phyloP scores from a whole-genome alignment of 2,113 vertebrate species.

The Abramis brama region DNA sequence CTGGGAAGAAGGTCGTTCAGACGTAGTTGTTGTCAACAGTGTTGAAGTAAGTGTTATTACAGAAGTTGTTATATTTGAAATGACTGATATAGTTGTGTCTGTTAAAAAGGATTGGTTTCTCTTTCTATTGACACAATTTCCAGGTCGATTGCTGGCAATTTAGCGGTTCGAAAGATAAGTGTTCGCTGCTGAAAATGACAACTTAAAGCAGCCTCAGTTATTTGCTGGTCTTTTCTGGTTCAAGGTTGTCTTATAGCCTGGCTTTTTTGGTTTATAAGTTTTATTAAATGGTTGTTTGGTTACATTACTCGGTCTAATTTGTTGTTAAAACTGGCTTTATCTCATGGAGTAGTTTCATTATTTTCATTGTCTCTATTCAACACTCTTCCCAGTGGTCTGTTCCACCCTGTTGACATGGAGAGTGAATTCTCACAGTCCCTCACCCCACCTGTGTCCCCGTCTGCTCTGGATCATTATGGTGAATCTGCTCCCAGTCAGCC shows the following conservation, averaged over 20 bases:
- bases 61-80: neutral
- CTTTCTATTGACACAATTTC: neutral
- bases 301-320: neutral
- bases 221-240: neutral
- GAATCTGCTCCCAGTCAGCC: slow-evolving; percentile 70
- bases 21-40: neutral
- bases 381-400: neutral
- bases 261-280: neutral
- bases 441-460: slow-evolving; percentile 31
- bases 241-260: neutral
- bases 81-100: neutral
- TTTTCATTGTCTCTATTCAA: neutral
- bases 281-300: neutral
- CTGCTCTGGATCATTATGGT: slow-evolving; percentile 52
- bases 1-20: neutral
- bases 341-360: neutral
- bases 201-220: neutral
- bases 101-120: neutral
- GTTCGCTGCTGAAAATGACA: neutral
- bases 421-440: slow-evolving; percentile 68
- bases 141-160: neutral
- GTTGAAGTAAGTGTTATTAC: slow-evolving; percentile 13
- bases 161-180: neutral
- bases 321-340: neutral
- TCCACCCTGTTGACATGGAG: slow-evolving; percentile 57